These are phyloP conservation scores for Ectemnius cavifrons DNA, from an alignment of 2,888 invertebrate genomes.

Conservation along the genomic window DNA sequence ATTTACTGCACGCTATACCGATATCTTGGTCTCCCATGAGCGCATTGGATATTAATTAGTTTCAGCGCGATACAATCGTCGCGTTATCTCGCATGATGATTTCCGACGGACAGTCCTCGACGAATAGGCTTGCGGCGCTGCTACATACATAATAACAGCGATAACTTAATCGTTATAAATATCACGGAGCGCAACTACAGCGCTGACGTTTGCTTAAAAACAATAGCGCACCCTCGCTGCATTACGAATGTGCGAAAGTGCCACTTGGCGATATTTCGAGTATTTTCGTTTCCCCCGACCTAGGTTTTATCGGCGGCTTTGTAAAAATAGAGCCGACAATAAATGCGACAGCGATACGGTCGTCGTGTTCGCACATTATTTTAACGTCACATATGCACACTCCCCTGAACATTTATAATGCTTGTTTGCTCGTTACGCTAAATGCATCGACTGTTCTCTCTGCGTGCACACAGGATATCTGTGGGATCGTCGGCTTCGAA, in stretches of 20 bases:
- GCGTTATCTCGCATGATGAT: conserved; percentile 7
- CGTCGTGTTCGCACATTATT: conserved; percentile 7
- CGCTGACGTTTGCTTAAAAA: conserved; percentile 14
- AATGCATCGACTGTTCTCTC: conserved; percentile 1
- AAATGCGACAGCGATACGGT: conserved; percentile 1
- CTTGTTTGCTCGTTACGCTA: conserved; percentile 7
- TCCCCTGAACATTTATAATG: neutral
- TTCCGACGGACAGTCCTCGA: neutral
- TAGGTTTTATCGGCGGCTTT: conserved; percentile 11
- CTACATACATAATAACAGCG: conserved; percentile 8
- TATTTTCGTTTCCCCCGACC: conserved; percentile 17
- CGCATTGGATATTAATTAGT: neutral
- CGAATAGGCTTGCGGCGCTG: neutral
- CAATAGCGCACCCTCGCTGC: conserved; percentile 8
- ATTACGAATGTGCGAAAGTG: conserved; percentile 2
- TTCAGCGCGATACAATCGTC: neutral
- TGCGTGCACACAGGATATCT: neutral
- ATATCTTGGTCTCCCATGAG: neutral
- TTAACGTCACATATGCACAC: conserved; percentile 3
- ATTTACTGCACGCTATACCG: neutral
- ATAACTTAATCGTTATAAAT: conserved; percentile 13
- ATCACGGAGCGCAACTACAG: conserved; percentile 2
- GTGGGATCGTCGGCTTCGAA: neutral
- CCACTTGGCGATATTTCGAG: conserved; percentile 11
- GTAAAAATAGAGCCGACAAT: conserved; percentile 42